Conservation (phyloP, 2,888 invertebrate species). For the Digitonthophagus gazella region DNA sequence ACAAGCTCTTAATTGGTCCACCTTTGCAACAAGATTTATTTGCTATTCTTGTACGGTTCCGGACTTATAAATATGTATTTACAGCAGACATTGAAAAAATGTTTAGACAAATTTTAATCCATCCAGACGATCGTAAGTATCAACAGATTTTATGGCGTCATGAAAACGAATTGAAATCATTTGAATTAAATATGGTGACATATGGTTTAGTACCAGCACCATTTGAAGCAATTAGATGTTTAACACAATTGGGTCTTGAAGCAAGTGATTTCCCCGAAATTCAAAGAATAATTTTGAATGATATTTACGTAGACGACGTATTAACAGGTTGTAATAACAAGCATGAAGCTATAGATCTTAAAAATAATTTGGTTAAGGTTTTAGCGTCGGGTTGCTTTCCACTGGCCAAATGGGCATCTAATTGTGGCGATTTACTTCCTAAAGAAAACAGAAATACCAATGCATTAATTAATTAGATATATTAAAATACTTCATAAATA, state of each 20-base stretch:
- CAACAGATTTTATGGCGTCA: background rate
- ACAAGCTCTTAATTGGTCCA: constrained; percentile 28
- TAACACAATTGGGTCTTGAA: background rate
- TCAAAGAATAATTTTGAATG: background rate
- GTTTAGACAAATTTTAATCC: constrained; percentile 31
- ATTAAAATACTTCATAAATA: background rate
- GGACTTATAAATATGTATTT: constrained; percentile 31
- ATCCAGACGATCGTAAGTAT: background rate
- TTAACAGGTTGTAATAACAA: background rate
- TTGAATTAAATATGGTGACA: background rate
- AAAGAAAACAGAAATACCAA: background rate
- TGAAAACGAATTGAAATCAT: background rate
- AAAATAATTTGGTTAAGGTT: background rate
- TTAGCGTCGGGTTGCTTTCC: background rate
- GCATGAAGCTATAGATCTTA: background rate
- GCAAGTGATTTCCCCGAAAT: background rate
- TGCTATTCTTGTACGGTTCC: constrained; percentile 28
- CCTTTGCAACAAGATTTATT: constrained; percentile 27
- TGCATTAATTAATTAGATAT: background rate
- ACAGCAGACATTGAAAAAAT: constrained; percentile 36
- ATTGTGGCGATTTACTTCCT: background rate
- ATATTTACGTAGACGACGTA: background rate
- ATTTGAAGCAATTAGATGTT: background rate
- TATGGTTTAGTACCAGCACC: background rate
- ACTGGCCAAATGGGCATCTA: constrained; percentile 1